Evolutionary conservation across 2,113 vertebrate genomes (phyloP).

Genomic region (Hiodon alosoides): DNA sequence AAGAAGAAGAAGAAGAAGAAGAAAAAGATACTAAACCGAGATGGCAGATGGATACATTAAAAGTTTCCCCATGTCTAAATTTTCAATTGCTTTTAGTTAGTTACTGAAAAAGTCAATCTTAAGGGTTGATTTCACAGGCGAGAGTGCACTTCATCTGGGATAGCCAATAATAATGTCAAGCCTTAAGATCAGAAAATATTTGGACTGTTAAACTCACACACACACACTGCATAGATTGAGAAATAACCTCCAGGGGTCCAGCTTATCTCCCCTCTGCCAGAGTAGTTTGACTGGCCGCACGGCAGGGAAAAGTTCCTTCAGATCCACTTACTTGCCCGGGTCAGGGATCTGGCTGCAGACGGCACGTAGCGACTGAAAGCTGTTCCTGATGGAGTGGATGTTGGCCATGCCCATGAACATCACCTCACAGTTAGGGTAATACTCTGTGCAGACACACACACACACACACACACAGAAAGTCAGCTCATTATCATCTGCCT

Average conservation of each 20-base stretch:
- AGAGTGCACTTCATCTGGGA: background rate
- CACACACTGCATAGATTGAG: background rate
- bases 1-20: background rate
- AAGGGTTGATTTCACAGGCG: too few species aligned
- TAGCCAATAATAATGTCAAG: too few species aligned
- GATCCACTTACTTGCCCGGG: slow-evolving; percentile 89
- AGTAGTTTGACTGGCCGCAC: slow-evolving; percentile 23
- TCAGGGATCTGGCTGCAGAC: slow-evolving; percentile 98
- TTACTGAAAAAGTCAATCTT: too few species aligned
- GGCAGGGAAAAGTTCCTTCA: slow-evolving; percentile 40
- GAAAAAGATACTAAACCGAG: too few species aligned
- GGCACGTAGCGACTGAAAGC: slow-evolving; percentile 89
- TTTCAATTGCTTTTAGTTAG: too few species aligned
- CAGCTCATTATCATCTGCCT: background rate
- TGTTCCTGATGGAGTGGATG: slow-evolving; percentile 96
- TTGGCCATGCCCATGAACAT: slow-evolving; percentile 99
- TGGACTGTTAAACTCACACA: background rate
- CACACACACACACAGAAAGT: slow-evolving; percentile 6
- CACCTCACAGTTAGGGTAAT: slow-evolving; percentile 97
- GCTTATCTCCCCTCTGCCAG: background rate
- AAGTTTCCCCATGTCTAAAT: too few species aligned
- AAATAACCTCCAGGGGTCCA: slow-evolving; percentile 28
- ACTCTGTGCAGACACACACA: slow-evolving; percentile 66
- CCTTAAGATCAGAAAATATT: too few species aligned
- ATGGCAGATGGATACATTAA: too few species aligned